These are phyloP conservation scores for Microcebus jonahi DNA, from an alignment of 2,113 vertebrate species.

Conservation along the genomic window DNA sequence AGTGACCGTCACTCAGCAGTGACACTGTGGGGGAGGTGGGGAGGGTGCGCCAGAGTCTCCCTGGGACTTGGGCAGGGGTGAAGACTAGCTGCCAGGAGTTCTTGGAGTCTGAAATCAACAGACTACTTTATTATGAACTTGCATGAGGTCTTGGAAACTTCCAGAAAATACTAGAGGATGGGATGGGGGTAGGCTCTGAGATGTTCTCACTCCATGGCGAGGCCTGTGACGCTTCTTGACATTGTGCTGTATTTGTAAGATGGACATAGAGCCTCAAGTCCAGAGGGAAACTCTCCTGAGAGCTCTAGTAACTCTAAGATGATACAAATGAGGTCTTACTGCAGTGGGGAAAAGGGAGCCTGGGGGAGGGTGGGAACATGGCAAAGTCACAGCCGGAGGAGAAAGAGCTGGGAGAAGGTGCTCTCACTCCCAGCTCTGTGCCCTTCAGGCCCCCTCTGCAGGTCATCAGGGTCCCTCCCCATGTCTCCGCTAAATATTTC, in stretches of 20 bases:
- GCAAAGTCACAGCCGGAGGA: neutral
- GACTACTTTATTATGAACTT: neutral
- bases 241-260: neutral
- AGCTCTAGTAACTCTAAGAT: neutral
- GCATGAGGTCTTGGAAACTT: neutral
- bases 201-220: neutral
- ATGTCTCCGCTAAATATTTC: neutral
- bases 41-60: neutral
- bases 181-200: neutral
- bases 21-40: neutral
- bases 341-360: neutral
- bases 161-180: neutral
- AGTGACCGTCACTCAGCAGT: neutral
- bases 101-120: constrained; percentile 9
- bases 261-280: neutral
- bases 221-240: neutral
- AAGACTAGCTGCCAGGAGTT: neutral
- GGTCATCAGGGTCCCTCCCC: neutral
- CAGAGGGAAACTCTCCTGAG: neutral
- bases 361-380: neutral
- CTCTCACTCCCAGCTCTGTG: neutral
- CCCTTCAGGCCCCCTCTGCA: neutral
- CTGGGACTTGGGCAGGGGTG: neutral
- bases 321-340: neutral
- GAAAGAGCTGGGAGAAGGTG: neutral